Conservation (phyloP, 2,797 vertebrate genomes). For the Pseudochirops corinnae region DNA sequence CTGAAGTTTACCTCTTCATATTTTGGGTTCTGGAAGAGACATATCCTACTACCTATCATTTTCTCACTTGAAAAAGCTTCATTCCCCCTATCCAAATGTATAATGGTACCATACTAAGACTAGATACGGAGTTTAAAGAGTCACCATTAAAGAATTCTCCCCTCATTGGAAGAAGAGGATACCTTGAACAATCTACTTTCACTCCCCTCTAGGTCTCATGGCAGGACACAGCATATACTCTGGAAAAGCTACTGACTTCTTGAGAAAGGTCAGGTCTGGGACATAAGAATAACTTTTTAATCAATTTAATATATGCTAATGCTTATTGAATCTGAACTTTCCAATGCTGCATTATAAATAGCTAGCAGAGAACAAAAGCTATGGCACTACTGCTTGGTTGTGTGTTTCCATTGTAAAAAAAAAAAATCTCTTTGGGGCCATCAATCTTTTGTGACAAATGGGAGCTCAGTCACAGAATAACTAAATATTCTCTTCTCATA, state of each 20-base stretch:
- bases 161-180: not conserved
- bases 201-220: not conserved
- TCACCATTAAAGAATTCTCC: not conserved
- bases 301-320: not conserved
- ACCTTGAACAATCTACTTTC: not conserved
- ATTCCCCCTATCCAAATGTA: not conserved
- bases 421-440: not conserved
- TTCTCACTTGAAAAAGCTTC: not conserved
- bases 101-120: not conserved
- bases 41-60: not conserved
- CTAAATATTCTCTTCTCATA: not conserved
- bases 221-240: not conserved
- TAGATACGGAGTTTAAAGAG: not conserved
- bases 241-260: not conserved
- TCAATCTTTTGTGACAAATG: not conserved
- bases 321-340: not conserved
- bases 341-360: not conserved
- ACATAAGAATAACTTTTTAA: not conserved
- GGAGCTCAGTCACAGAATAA: not conserved
- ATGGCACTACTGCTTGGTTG: rapidly evolving
- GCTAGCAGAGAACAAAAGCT: not conserved
- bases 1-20: not conserved
- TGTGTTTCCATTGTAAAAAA: not conserved
- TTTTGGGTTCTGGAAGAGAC: not conserved
- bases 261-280: not conserved